These are phyloP conservation scores for Dyspetes luteomarginatus DNA, from an alignment of 2,888 invertebrate genomes.

Conservation along the genomic window DNA sequence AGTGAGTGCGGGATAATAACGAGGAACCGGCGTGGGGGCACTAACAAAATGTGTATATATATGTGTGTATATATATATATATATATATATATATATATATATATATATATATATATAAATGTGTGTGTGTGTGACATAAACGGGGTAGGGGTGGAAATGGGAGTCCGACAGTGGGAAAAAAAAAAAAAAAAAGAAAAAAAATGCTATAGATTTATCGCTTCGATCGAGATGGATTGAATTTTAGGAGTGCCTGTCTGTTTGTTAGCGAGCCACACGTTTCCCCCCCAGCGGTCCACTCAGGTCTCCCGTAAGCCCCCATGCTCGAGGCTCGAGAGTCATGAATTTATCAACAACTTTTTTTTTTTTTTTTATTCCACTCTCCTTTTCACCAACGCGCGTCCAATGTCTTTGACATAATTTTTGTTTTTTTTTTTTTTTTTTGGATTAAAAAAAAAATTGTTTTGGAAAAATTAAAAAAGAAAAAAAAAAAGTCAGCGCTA, in stretches of 20 bases:
- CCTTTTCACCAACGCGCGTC: slow-evolving; percentile 46
- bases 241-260: slow-evolving; percentile 83
- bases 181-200: slow-evolving; percentile 26
- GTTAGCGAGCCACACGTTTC: slow-evolving; percentile 83
- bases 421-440: slow-evolving; percentile 21
- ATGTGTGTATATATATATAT: not conserved
- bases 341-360: slow-evolving; percentile 73
- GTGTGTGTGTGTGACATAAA: slow-evolving; percentile 17
- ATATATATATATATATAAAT: not conserved
- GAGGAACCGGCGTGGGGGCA: not conserved
- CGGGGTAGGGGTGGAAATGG: slow-evolving; percentile 3
- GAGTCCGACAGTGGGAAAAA: slow-evolving; percentile 40
- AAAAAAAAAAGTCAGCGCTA: not conserved
- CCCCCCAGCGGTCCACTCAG: slow-evolving; percentile 82
- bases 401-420: slow-evolving; percentile 47
- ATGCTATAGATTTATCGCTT: slow-evolving; percentile 33
- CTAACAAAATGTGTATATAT: not conserved
- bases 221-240: slow-evolving; percentile 67
- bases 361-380: slow-evolving; percentile 55
- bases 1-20: not conserved
- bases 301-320: slow-evolving; percentile 82
- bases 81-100: not conserved
- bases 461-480: not conserved
- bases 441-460: slow-evolving; percentile 21
- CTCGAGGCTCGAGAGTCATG: slow-evolving; percentile 79